Evolutionary conservation across 2,113 vertebrate species (phyloP).

Genomic region (Nyctereutes procyonoides): DNA sequence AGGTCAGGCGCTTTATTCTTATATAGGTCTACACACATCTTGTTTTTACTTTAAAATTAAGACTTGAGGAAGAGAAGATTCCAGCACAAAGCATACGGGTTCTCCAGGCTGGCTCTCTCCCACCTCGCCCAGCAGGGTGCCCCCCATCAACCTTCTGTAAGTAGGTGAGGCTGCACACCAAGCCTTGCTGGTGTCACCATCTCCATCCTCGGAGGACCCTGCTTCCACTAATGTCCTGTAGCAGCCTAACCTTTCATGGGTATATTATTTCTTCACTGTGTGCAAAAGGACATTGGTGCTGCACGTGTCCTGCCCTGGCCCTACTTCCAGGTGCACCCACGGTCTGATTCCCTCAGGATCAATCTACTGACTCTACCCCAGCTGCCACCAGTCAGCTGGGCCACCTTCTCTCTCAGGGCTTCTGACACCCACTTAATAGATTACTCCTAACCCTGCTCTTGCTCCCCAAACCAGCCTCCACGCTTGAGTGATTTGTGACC

Average conservation of each 20-base stretch:
- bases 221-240: neutral
- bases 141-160: neutral
- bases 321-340: neutral
- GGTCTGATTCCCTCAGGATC: neutral
- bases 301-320: no score
- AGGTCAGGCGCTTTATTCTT: neutral
- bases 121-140: no score
- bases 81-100: neutral
- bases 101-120: neutral
- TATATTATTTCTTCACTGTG: neutral
- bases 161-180: rapidly evolving
- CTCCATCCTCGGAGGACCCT: neutral
- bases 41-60: neutral
- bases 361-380: neutral
- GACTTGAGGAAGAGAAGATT: neutral
- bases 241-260: neutral
- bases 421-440: neutral
- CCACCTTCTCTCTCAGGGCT: neutral
- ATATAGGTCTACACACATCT: neutral
- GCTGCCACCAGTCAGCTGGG: no score
- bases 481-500: neutral
- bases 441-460: neutral
- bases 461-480: neutral
- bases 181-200: neutral
- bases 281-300: neutral